Percentiles rank a stretch among this genome's conserved stretches.
Evolutionary conservation across 2,888 invertebrate species (phyloP).

Genomic region (Caenorhabditis sp.): DNA sequence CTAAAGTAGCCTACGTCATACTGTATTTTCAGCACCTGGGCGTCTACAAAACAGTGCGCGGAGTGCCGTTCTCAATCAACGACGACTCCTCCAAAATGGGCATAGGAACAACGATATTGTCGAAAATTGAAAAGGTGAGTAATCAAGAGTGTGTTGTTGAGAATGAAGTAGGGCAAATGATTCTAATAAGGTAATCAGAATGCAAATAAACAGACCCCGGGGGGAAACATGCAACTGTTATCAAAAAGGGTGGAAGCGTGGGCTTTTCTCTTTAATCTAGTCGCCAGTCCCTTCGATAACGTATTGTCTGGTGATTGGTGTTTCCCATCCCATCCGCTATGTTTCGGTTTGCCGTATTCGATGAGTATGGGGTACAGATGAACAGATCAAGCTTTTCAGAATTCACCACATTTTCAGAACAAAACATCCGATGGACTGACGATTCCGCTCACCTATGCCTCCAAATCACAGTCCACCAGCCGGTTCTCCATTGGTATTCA

Average conservation of each 20-base stretch:
- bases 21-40: conserved; percentile 48
- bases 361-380: conserved; percentile 19
- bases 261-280: neutral
- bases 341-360: conserved; percentile 21
- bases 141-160: conserved; percentile 12
- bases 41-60: conserved; percentile 45
- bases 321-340: conserved; percentile 12
- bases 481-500: conserved; percentile 40
- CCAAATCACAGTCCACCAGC: conserved; percentile 15
- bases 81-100: conserved; percentile 30
- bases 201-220: conserved; percentile 24
- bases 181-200: conserved; percentile 23
- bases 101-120: conserved; percentile 32
- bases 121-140: conserved; percentile 43
- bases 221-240: conserved; percentile 24
- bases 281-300: neutral
- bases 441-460: conserved; percentile 35
- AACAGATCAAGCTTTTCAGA: neutral
- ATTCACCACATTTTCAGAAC: conserved; percentile 23
- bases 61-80: neutral
- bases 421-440: conserved; percentile 48
- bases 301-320: conserved; percentile 13
- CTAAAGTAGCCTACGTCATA: too few species aligned
- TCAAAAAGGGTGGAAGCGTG: conserved; percentile 12
- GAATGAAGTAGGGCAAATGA: neutral